Conservation (phyloP, 37 sponge, comb jelly and placozoan species). For the Crambe crambe region DNA sequence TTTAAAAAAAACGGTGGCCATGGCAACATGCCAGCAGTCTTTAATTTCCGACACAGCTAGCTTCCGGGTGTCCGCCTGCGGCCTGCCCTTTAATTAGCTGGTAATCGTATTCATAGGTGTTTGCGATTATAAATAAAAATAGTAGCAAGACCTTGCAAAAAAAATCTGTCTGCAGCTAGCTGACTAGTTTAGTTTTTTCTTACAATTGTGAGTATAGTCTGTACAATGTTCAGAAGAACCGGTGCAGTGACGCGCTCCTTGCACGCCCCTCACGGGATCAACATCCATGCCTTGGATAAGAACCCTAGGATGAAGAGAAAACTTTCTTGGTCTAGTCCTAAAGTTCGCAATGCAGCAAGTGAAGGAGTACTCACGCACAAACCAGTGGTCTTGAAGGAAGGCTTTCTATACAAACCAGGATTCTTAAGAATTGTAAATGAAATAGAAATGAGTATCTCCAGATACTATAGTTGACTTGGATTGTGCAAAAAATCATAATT, state of each 20-base stretch:
- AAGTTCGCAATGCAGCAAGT: conserved; percentile 31
- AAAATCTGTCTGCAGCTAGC: too few relatives aligned
- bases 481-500: neutral
- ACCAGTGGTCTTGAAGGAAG: conserved; percentile 60
- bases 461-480: neutral
- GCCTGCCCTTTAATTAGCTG: too few relatives aligned
- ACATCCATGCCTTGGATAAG: neutral
- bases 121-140: neutral
- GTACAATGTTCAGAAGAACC: conserved; percentile 38
- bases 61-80: neutral
- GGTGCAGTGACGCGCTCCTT: conserved; percentile 45
- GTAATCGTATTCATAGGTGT: too few relatives aligned
- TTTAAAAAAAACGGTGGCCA: neutral
- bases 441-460: neutral
- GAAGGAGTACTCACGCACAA: conserved; percentile 37
- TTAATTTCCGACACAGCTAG: neutral
- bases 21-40: neutral
- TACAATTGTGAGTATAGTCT: too few relatives aligned
- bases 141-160: too few relatives aligned
- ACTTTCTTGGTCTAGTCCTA: conserved; percentile 36
- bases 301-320: conserved; percentile 34
- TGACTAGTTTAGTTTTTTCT: too few relatives aligned
- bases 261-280: conserved; percentile 36
- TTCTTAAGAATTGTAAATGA: conserved; percentile 72
- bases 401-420: conserved; percentile 58